phyloP scores from a whole-genome alignment of 2,113 vertebrate genomes.

The Ageneiosus marmoratus region DNA sequence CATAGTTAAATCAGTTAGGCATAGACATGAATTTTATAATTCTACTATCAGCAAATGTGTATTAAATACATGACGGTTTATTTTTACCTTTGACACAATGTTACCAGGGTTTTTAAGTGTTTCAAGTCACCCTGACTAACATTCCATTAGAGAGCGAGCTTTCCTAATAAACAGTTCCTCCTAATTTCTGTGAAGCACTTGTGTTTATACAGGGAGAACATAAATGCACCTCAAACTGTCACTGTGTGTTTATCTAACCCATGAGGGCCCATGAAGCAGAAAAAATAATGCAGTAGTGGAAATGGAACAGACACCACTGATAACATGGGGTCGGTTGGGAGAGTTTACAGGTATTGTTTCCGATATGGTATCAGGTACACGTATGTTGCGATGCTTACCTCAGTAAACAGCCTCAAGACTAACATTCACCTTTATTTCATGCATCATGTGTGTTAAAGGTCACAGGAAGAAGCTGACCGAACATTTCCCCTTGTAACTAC shows the following conservation, averaged over 20 bases:
- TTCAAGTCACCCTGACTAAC: conserved; percentile 5
- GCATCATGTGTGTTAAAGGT: too few relatives aligned
- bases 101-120: neutral
- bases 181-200: conserved; percentile 2
- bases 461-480: neutral
- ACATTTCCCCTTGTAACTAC: too few relatives aligned
- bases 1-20: neutral
- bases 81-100: neutral
- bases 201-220: conserved; percentile 27
- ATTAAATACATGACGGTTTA: too few relatives aligned
- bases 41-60: neutral
- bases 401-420: neutral
- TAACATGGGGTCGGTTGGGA: neutral
- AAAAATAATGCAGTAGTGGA: neutral
- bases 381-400: neutral
- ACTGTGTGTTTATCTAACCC: conserved; percentile 2
- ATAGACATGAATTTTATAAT: neutral
- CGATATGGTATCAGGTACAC: neutral
- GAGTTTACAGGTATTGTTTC: neutral
- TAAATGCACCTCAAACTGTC: neutral
- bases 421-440: neutral
- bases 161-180: conserved; percentile 25
- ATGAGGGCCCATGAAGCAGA: neutral
- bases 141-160: neutral
- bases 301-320: neutral